Percentiles rank a stretch among this genome's conserved stretches.
phyloP scores from a whole-genome alignment of 2,888 invertebrate species.

The Pegoplata infirma region DNA sequence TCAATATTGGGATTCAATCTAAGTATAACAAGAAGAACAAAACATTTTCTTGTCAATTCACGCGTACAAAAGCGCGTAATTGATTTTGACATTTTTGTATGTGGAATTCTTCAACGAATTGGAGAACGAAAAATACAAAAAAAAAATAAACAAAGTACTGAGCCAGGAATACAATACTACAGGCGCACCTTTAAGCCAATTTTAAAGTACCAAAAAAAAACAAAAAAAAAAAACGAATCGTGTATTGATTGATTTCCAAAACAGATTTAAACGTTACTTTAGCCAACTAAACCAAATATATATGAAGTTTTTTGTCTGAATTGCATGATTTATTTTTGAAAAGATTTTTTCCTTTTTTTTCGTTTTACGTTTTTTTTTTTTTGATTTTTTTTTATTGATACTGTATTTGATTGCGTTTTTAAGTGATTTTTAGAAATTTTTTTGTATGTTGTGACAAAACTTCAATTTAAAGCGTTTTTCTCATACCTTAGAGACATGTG shows the following conservation, averaged over 20 bases:
- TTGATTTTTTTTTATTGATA: constrained; percentile 46
- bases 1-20: constrained; percentile 28
- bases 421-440: constrained; percentile 65
- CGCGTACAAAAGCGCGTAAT: constrained; percentile 68
- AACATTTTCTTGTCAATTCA: constrained; percentile 67
- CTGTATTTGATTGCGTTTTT: constrained; percentile 65
- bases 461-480: constrained; percentile 70
- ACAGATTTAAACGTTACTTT: constrained; percentile 58
- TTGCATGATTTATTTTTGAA: constrained; percentile 44
- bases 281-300: constrained; percentile 50
- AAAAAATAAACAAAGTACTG: constrained; percentile 41
- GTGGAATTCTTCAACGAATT: constrained; percentile 52
- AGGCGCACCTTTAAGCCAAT: constrained; percentile 62
- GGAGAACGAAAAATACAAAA: constrained; percentile 23
- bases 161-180: constrained; percentile 44
- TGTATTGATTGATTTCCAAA: constrained; percentile 62
- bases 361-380: constrained; percentile 26
- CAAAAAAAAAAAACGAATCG: constrained; percentile 3
- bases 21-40: constrained; percentile 61
- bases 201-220: constrained; percentile 35
- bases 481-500: constrained; percentile 65
- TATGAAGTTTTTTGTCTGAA: constrained; percentile 45
- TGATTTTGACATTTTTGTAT: constrained; percentile 70
- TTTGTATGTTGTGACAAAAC: constrained; percentile 65
- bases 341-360: constrained; percentile 31